phyloP scores from a whole-genome alignment of 92 coral and sea anemone genomes.

The Actinernus sp. region DNA sequence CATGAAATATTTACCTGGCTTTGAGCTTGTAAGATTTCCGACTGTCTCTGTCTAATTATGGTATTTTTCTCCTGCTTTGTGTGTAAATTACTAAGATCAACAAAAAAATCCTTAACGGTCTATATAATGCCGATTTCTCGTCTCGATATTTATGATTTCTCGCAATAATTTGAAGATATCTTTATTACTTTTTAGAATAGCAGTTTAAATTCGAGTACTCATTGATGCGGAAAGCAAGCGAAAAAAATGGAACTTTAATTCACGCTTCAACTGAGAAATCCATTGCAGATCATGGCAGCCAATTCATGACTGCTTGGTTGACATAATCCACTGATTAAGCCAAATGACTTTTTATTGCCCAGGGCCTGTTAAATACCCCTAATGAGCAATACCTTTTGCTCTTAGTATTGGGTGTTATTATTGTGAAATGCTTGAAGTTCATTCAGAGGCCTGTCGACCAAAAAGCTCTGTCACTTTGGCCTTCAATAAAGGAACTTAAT shows the following conservation, averaged over 20 bases:
- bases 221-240: no score
- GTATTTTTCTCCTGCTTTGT: not conserved
- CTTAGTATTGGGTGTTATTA: not conserved
- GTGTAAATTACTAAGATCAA: not conserved
- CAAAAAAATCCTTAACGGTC: not conserved
- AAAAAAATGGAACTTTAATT: no score
- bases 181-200: no score
- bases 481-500: no score
- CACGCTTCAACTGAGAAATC: no score
- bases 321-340: not conserved
- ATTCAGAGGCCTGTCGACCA: no score
- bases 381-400: not conserved
- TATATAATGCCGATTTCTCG: no score
- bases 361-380: not conserved
- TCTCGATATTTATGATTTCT: no score
- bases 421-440: no score
- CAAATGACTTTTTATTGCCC: slow-evolving; percentile 1
- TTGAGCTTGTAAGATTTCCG: not conserved
- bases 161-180: no score
- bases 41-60: not conserved
- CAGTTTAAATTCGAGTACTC: no score
- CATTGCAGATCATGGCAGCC: not conserved
- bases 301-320: not conserved
- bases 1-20: not conserved
- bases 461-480: no score